Conservation (phyloP, 2,113 vertebrate genomes). For the Charadrius vociferus region DNA sequence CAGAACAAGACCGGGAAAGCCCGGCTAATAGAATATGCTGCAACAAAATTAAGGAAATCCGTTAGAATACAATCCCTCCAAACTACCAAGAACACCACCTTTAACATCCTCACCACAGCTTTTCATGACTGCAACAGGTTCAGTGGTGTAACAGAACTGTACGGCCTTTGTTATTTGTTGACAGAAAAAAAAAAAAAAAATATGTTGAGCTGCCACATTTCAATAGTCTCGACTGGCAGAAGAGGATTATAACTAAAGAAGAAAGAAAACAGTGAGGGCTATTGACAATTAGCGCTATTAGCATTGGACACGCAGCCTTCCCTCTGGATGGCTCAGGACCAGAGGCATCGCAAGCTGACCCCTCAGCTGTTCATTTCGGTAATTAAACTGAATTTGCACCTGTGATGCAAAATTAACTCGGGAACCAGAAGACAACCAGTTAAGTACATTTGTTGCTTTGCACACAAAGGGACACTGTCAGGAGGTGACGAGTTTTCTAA, state of each 20-base stretch:
- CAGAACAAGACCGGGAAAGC: background rate
- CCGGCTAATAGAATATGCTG: rapidly evolving
- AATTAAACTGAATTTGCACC: slow-evolving; percentile 64
- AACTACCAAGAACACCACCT: no score
- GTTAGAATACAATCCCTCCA: background rate
- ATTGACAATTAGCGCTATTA: background rate
- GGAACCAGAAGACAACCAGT: background rate
- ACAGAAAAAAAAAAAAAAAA: background rate
- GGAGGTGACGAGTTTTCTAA: background rate
- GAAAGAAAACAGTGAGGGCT: background rate
- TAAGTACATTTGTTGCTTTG: slow-evolving; percentile 23
- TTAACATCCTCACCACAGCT: background rate
- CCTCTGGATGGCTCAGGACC: background rate
- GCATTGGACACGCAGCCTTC: background rate
- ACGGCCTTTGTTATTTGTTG: background rate
- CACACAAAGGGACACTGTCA: slow-evolving; percentile 44
- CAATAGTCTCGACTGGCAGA: background rate
- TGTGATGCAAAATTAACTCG: slow-evolving; percentile 54
- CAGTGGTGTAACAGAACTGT: background rate
- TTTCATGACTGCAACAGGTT: background rate
- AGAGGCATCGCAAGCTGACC: slow-evolving; percentile 32
- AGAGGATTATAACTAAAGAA: slow-evolving; percentile 48
- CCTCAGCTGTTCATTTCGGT: slow-evolving; percentile 55
- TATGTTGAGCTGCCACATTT: background rate
- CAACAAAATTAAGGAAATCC: background rate